Conservation (phyloP, 2,888 invertebrate genomes). For the Cosmorhoe ocellata region DNA sequence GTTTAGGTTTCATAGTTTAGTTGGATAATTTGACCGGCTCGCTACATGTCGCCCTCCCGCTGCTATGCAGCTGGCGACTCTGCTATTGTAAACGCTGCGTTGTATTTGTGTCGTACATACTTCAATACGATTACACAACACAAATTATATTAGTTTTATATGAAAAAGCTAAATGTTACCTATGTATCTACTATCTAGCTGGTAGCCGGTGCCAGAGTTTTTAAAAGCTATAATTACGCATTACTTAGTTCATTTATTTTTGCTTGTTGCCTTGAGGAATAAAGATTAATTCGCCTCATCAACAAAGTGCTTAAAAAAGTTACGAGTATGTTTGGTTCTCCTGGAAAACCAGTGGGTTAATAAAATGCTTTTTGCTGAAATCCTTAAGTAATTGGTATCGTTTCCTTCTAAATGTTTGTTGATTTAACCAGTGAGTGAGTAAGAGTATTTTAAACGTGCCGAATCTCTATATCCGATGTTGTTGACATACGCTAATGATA, state of each 20-base stretch:
- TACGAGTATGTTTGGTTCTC: no score
- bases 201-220: conserved; percentile 26
- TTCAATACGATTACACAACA: conserved; percentile 22
- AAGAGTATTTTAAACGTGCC: conserved; percentile 47
- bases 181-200: conserved; percentile 14
- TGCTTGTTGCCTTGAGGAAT: no score
- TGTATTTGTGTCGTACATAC: conserved; percentile 22
- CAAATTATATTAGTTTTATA: conserved; percentile 23
- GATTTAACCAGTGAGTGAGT: conserved; percentile 32
- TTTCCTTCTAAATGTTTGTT: conserved; percentile 12
- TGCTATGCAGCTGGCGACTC: conserved; percentile 41
- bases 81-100: conserved; percentile 35
- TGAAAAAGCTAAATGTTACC: conserved; percentile 23
- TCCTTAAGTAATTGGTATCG: conserved; percentile 2
- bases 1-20: conserved; percentile 80
- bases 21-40: conserved; percentile 71
- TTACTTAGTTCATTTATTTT: no score
- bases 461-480: conserved; percentile 52
- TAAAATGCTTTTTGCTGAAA: no score
- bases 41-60: conserved; percentile 53
- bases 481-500: conserved; percentile 71
- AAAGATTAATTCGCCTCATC: no score
- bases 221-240: conserved; percentile 9
- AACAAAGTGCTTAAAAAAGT: no score
- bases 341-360: no score